Conservation (phyloP, 1,140 invertebrate genomes). For the Probaryconus sp. region DNA sequence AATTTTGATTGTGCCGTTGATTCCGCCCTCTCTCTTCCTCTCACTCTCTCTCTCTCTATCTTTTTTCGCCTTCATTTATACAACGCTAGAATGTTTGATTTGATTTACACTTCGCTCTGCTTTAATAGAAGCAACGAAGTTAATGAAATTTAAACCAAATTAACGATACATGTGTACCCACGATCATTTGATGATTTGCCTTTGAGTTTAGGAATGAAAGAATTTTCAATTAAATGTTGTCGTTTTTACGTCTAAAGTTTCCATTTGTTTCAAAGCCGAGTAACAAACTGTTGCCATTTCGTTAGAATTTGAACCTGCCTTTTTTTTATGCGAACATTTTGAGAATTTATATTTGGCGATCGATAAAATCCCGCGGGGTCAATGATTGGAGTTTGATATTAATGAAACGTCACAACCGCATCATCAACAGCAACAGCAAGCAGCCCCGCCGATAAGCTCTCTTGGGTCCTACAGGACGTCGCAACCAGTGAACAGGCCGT, state of each 20-base stretch:
- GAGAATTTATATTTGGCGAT: too few relatives aligned
- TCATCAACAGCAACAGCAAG: conserved; percentile 66
- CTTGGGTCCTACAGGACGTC: conserved; percentile 79
- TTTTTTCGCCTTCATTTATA: neutral
- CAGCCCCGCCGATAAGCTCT: conserved; percentile 73
- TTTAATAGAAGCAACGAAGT: conserved; percentile 26
- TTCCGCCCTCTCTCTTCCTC: neutral
- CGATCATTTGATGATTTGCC: too few relatives aligned
- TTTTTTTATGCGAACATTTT: too few relatives aligned
- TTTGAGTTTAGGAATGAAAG: too few relatives aligned
- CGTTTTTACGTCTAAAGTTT: too few relatives aligned
- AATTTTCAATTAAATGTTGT: too few relatives aligned
- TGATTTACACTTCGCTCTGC: conserved; percentile 17
- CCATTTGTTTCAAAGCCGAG: too few relatives aligned
- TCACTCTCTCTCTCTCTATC: neutral
- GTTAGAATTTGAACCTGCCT: too few relatives aligned
- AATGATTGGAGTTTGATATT: conserved; percentile 20
- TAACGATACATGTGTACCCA: conserved; percentile 2
- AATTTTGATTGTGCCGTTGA: conserved; percentile 17
- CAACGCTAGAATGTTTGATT: conserved; percentile 25
- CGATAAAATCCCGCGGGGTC: neutral
- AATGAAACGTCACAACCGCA: conserved; percentile 70
- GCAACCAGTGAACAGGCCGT: conserved; percentile 79
- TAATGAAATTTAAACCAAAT: conserved; percentile 30
- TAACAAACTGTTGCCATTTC: too few relatives aligned